Base-by-base conservation (phyloP, 2,113 vertebrate genomes). In the Toxotes jaculatrix region DNA sequence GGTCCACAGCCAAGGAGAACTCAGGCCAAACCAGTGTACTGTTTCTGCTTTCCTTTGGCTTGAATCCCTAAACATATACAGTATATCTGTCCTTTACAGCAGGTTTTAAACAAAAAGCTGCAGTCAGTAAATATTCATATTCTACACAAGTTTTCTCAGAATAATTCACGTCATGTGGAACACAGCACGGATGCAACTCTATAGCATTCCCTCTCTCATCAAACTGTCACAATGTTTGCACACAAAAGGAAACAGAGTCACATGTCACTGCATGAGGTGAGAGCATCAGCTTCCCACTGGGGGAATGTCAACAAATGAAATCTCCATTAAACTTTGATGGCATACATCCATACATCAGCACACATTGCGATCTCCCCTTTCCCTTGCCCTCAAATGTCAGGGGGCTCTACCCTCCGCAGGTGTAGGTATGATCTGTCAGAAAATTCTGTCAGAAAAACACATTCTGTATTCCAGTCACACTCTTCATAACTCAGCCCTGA, bases 321-420 rank as follows among this genome's bases (percentile, higher is more conserved):
- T 38, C 66, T 36, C 66, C 49, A 81, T 92, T 83, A 91, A 87
- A 91, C 19, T 77, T 89, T 83, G 80, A 91, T 88, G 75, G 66
- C 62, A 73, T 61, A 66, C 82, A 80, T 85, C 80, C 75, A 87
- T 89, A 86, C 73, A 87, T 88, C 77, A 72, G 83, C 63, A 57
- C 51, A 72, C 67, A 21, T 66, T 31, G 19, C 64, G 76, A 78
- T 74, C 72, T 72, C 74, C 62, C 64, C 45, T 77, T 77, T 82
- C 57, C 32, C 45, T 79, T 65, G 3, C 27, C 53, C 51, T 87
- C 66, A 59, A 66, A 75, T 76, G 38, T 73, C 84, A 74, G 68
- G 40, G 68, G 79, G 36, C 68, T 57, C 16, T 3, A 53, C 45
- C 60, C 38, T 16, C 14, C 45, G 8, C 68, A 59, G 68, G 71